Evolutionary conservation across 2,113 vertebrate species (phyloP).

Genomic region (Bos indicus): DNA sequence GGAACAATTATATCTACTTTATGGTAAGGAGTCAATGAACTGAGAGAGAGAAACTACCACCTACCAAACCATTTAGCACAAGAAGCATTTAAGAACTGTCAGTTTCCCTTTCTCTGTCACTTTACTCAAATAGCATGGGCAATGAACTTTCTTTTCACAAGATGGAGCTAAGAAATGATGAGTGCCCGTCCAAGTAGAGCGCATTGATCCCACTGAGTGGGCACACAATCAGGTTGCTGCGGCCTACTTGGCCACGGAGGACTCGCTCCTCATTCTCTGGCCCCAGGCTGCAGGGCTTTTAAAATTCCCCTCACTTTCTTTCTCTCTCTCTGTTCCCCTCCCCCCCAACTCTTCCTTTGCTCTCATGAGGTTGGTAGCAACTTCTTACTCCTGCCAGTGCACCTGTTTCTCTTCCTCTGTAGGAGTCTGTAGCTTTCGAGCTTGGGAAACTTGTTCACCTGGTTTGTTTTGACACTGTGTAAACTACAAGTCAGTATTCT

Average conservation of each 20-base stretch:
- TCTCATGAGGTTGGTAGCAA: not conserved
- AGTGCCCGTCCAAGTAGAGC: not conserved
- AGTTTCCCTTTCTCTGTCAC: not conserved
- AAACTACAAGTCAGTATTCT: not conserved
- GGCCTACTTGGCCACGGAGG: not conserved
- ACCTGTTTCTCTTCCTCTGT: not conserved
- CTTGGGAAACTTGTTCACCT: not conserved
- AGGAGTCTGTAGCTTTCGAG: not conserved
- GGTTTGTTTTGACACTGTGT: not conserved
- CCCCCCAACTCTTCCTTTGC: not conserved
- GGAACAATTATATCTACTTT: not conserved
- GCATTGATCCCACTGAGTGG: not conserved
- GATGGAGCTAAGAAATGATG: not conserved
- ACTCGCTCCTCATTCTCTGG: not conserved
- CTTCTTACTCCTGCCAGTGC: not conserved
- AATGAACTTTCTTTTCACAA: not conserved
- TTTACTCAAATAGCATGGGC: not conserved
- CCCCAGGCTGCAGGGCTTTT: not conserved
- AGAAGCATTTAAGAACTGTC: constrained; percentile 4
- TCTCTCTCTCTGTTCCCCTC: not conserved
- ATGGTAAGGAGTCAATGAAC: not conserved
- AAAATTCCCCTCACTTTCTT: not conserved
- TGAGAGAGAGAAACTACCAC: not conserved
- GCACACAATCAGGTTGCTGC: not conserved
- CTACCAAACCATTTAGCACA: not conserved